Evolutionary conservation across 1,140 invertebrate species (phyloP), one percentile per base, ranked within the genome.

Genomic region (Wasmannia auropunctata): DNA sequence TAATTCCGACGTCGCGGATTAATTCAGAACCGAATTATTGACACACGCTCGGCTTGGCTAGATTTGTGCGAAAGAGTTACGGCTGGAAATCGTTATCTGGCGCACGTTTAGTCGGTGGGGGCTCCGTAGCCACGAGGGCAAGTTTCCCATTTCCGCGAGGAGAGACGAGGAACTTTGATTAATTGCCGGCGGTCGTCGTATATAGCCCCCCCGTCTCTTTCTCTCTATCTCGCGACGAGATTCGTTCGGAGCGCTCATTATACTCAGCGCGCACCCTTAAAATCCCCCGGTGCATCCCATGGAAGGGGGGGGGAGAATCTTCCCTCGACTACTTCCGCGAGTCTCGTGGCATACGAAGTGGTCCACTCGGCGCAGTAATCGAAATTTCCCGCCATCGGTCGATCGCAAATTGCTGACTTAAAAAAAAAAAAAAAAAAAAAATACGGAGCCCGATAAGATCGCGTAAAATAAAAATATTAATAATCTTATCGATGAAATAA

Each of bases 151-250:
- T 86, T 86, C 22, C 25, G 19, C 14, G n/a, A 43, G 34, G 2
- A 62, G 67, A 51, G 56, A 46, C 56, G 56, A 43, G 74, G 10
- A 86, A 86, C 37, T 80, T 88, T 86, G 86, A 88, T 88, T 88
- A 88, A 88, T 88, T 86, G 84, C 86, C 37, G 49, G 56, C 46
- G 34, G 65, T 70, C n/a, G 28, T 54, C 19, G 37, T 56, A 22
- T 28, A 70, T 14, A 46, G 51, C 83, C 69, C 51, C 51, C 22
- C 31, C 25, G 16, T 43, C 19, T n/a, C n/a, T n/a, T n/a, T n/a
- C n/a, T n/a, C n/a, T n/a, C n/a, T n/a, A n/a, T n/a, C n/a, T 34
- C 40, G 49, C 67, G 74, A 49, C n/a, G 63, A 46, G 56, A 86
- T 72, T 28, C 51, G 56, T 54, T 22, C 40, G 37, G n/a, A 72